Percentiles rank a stretch among this genome's conserved stretches.
phyloP scores from a whole-genome alignment of 2,113 vertebrate genomes.

The Panurus biarmicus region DNA sequence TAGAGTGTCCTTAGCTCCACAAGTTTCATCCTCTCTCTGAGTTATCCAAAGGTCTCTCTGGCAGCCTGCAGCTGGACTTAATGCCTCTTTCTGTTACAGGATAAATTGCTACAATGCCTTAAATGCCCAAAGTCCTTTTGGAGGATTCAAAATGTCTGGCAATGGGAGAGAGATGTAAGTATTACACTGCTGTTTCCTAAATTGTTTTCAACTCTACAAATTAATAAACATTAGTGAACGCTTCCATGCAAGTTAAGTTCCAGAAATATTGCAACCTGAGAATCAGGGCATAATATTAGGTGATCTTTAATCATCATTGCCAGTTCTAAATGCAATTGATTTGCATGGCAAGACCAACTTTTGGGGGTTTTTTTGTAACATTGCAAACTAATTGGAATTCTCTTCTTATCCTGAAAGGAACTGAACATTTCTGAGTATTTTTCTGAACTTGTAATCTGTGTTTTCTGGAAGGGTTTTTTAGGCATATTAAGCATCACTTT shows the following conservation, averaged over 20 bases:
- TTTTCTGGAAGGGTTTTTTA: not conserved
- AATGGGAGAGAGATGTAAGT: slow-evolving; percentile 99
- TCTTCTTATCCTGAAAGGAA: not conserved
- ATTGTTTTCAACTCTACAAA: not conserved
- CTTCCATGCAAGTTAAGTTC: not conserved
- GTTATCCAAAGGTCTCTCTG: not conserved
- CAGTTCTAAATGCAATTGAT: not conserved
- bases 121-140: slow-evolving; percentile 97
- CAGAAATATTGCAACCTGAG: not conserved
- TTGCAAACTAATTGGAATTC: not conserved
- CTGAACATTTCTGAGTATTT: not conserved
- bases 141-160: slow-evolving; percentile 99
- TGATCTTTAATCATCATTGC: not conserved
- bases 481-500: not conserved
- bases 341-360: not conserved
- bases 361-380: accelerated
- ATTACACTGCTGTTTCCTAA: not conserved
- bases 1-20: not conserved
- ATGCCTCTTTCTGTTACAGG: slow-evolving; percentile 70
- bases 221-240: not conserved
- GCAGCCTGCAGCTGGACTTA: not conserved
- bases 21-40: not conserved
- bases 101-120: slow-evolving; percentile 99
- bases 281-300: not conserved
- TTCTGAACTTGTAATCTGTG: not conserved